Evolutionary conservation across 2,113 vertebrate species (phyloP), one percentile per base, ranked within the genome.

Genomic region (Menidia beryllina): DNA sequence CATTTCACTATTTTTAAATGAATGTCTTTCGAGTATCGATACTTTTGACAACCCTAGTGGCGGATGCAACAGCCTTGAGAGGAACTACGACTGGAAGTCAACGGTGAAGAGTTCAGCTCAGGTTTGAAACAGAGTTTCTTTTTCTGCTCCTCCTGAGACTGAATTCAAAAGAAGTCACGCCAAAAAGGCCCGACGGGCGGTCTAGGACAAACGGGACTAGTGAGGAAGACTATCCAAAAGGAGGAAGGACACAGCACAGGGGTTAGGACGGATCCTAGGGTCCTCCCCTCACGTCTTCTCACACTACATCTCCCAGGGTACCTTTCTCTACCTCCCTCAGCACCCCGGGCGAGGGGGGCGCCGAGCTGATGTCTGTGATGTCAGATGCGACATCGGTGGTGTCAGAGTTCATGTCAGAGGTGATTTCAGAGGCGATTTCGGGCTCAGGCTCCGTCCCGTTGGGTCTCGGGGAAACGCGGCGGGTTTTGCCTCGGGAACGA

Each of bases 321-420:
- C 97, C 96, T 98, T 94, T 87, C 89, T 88, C 72, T 88, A 96
- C 60, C 92, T 95, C 93, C 93, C 90, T 87, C 85, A 93, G 71
- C 65, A 91, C 91, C 81, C 93, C 71, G 57, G 73, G 89, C 11
- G 91, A 93, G 45, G 77, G 86, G 65, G 75, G 85, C 65, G 36
- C 79, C 10, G 81, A 91, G 89, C 62, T 64, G 69, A 81, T 25
- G 68, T 83, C 86, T 53, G 81, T 68, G 83, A 89, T 30, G 76
- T 81, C 62, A 61, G 83, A 82, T 0, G 62, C 34, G 82, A 85
- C 66, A 45, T 88, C 73, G 1, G 53, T 49, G 72, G 87, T 26
- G 77, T 89, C 86, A 67, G 77, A 60, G 62, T 69, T 64, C 55
- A 62, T 17, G 20, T 81, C 66, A 30, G 65, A 81, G 71, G 45